Evolutionary conservation across 2,888 invertebrate species (phyloP), one percentile per base, ranked within the genome.

Genomic region (Nomada hirtipes): DNA sequence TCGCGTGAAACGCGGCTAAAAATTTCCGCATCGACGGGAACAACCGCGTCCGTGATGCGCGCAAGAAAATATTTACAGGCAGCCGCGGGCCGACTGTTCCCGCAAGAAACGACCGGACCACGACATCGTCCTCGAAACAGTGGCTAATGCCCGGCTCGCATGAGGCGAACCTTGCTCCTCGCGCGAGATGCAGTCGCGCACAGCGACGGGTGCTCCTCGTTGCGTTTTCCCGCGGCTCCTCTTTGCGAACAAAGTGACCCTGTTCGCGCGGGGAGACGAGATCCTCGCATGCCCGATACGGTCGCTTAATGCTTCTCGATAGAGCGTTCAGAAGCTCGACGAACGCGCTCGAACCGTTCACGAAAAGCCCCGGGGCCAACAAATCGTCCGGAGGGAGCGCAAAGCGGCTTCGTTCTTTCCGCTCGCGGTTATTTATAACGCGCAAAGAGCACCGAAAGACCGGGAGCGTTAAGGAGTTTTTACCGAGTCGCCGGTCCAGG

Each of bases 61-160:
- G 86, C 90, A 90, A 89, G 90, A 89, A 90, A 84, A 77, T 64
- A 77, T 85, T 82, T 75, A 69, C 71, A 71, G 76, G 76, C 52
- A 50, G 50, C 75, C 70, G 67, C 71, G 69, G 75, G 65, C 61
- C 59, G 47, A 52, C 29, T 18, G 36, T 26, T 26, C 59, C 78
- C 55, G 82, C 85, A 88, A 90, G 88, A 89, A 90, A 84, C 81
- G 64, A 52, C 18, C 76, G 26, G 65, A 23, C 65, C 82, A 82
- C 84, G 87, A 89, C 88, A 76, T 82, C 73, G 85, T 75, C 77
- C 63, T 69, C 71, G 64, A 73, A 74, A 75, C 53, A 65, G 42
- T 76, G 73, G 85, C 84, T 89, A 89, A 89, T 89, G 89, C 68
- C 78, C 85, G 80, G 53, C 77, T 89, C 86, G 89, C 90, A 89